Base-by-base conservation (phyloP, 2,797 vertebrate species). In the Paguma larvata region DNA sequence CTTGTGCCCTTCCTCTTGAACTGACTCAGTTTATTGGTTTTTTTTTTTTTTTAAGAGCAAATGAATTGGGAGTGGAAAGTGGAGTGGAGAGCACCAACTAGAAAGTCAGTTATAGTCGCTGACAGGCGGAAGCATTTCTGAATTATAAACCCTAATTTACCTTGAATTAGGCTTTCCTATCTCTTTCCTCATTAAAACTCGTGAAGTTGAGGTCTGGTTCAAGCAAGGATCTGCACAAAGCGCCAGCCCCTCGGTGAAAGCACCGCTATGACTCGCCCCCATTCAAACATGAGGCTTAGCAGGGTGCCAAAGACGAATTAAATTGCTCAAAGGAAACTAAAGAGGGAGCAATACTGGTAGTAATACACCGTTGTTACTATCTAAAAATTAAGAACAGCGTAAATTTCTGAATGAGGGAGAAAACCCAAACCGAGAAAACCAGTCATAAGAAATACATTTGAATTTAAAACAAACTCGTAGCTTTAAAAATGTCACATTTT, bases 121-220 rank as follows among this genome's bases (percentile, higher is more conserved):
- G 88, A 82, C 0, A 32, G 34, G 30, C 12, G 92, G 82, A 80
- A 86, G 56, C 9, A 72, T 78, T 96, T 89, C 32, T 18, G 27
- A 91, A 86, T 85, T 65, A 53, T 51, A 96, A 96, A 96, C 91
- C 53, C 80, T 38, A 96, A 78, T 82, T 96, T 34, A 95, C 67
- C 90, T 92, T 85, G 44, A 91, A 90, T 87, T 68, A 75, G 73
- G 62, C 8, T 92, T 86, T 95, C 62, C 78, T 94, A 72, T 78
- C 6, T 51, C 85, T 89, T 90, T 75, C 75, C 78, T 92, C 77
- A 94, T 14, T 95, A 56, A 93, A 93, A 87, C 73, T 63, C 48
- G 91, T n/a, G 41, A 83, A 89, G 86, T 80, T 59, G 79, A 32
- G 34, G 48, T 68, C 67, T 68, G 12, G 27, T 80, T 94, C 70